Evolutionary conservation across 2,888 invertebrate species (phyloP), one percentile per base, ranked within the genome.

Genomic region (Parasteatoda lunata): DNA sequence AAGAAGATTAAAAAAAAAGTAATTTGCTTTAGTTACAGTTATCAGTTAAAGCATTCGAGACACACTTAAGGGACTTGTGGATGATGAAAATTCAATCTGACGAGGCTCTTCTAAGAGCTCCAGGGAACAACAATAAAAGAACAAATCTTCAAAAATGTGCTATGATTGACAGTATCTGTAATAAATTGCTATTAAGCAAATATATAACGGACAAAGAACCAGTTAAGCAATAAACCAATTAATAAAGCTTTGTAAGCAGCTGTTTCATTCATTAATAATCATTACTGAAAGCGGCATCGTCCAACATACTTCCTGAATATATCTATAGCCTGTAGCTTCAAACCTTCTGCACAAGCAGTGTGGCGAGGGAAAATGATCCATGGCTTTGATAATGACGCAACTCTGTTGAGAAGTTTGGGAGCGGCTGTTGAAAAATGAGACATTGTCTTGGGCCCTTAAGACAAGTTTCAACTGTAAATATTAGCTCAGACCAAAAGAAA

Each of bases 181-280:
- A 84, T 84, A 84, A 85, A 85, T 79, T 76, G 84, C 79, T 85
- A 85, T 85, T 85, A 85, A 85, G 79, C 66, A 85, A 85, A 85
- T 85, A 75, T 73, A 84, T 79, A 84, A 84, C 79, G 75, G 84
- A 79, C 85, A 75, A 80, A 85, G 79, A 85, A 85, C 85, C 75
- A 79, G 79, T 79, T 85, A 79, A 85, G 85, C 79, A 85, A 79
- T 85, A 80, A 80, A 76, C 85, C 85, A 85, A 85, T 85, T 85
- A 85, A 85, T 85, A 85, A 85, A 80, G 79, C 85, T 76, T 85
- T 85, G 85, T 79, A 48, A 79, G 85, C 79, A 85, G 79, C 79
- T 85, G 85, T 85, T 85, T 79, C 70, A 65, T 79, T 85, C 85
- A 85, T 85, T 85, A 85, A 85, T 85, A 85, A 85, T 80, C 85